These are phyloP conservation scores for Falco berigora DNA, from an alignment of 2,797 vertebrate species.

Conservation along the genomic window DNA sequence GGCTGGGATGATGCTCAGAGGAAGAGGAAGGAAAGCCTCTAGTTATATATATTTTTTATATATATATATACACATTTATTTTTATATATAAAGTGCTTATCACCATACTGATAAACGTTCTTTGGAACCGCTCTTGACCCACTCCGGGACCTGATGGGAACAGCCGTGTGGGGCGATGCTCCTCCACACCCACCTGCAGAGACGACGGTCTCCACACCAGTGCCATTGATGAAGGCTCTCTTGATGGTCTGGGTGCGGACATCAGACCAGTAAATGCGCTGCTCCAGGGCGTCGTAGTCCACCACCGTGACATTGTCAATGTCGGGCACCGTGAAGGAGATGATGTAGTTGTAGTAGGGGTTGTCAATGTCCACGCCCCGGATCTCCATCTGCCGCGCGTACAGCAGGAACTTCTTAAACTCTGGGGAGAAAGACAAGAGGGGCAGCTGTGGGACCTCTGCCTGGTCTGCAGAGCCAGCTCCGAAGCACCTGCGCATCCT, in stretches of 20 bases:
- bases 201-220: slow-evolving; percentile 91
- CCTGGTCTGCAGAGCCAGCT: neutral
- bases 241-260: slow-evolving; percentile 96
- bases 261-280: slow-evolving; percentile 97
- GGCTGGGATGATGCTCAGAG: neutral
- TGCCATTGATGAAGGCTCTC: slow-evolving; percentile 95
- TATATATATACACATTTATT: too few species aligned
- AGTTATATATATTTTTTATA: too few species aligned
- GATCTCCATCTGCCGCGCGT: slow-evolving; percentile 96
- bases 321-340: slow-evolving; percentile 95
- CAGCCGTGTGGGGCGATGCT: fast-evolving
- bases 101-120: too few species aligned
- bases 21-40: neutral
- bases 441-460: neutral
- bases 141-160: fast-evolving
- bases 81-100: too few species aligned
- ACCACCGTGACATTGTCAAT: slow-evolving; percentile 95
- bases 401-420: slow-evolving; percentile 92
- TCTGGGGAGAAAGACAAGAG: slow-evolving; percentile 66
- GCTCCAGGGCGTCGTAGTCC: slow-evolving; percentile 91
- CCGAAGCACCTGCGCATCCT: fast-evolving
- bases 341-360: slow-evolving; percentile 98
- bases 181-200: slow-evolving; percentile 81
- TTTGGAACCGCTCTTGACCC: too few species aligned
- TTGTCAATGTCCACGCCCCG: slow-evolving; percentile 93